Evolutionary conservation across 2,888 invertebrate genomes (phyloP).

Genomic region (Coleophora flavipennella): DNA sequence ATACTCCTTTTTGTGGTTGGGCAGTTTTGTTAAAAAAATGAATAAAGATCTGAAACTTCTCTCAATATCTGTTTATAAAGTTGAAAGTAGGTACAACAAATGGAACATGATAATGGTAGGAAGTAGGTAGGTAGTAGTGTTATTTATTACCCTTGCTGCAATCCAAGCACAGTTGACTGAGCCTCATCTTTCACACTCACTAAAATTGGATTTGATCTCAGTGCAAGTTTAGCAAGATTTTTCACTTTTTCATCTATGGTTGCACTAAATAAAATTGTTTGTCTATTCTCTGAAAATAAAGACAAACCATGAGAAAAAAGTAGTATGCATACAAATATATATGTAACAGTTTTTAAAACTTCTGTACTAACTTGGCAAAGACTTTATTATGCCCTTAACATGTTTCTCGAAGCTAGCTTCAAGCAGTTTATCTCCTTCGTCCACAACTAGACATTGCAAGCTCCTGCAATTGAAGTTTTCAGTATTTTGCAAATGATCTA

Average conservation of each 20-base stretch:
- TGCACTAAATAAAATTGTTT: constrained; percentile 98
- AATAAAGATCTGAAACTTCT: no score
- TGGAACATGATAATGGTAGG: no score
- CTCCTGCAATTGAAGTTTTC: constrained; percentile 89
- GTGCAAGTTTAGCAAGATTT: constrained; percentile 86
- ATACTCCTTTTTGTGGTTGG: no score
- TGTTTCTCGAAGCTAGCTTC: constrained; percentile 98
- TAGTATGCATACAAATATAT: no score
- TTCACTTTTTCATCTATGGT: constrained; percentile 95
- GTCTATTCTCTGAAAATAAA: constrained; percentile 81
- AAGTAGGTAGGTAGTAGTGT: no score
- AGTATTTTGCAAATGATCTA: constrained; percentile 95
- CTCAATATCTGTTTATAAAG: no score
- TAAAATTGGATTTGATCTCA: constrained; percentile 91
- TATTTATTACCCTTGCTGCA: constrained; percentile 77
- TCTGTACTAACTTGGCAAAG: constrained; percentile 76
- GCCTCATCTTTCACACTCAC: constrained; percentile 87
- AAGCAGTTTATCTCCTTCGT: constrained; percentile 96
- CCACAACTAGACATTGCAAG: constrained; percentile 91
- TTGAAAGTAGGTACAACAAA: no score
- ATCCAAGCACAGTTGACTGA: constrained; percentile 82
- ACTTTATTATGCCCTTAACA: constrained; percentile 89
- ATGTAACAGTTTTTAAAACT: not conserved
- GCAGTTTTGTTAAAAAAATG: no score
- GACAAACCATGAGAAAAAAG: not conserved